Evolutionary conservation across 2,888 invertebrate species (phyloP).

Genomic region (Polydrusus cervinus): DNA sequence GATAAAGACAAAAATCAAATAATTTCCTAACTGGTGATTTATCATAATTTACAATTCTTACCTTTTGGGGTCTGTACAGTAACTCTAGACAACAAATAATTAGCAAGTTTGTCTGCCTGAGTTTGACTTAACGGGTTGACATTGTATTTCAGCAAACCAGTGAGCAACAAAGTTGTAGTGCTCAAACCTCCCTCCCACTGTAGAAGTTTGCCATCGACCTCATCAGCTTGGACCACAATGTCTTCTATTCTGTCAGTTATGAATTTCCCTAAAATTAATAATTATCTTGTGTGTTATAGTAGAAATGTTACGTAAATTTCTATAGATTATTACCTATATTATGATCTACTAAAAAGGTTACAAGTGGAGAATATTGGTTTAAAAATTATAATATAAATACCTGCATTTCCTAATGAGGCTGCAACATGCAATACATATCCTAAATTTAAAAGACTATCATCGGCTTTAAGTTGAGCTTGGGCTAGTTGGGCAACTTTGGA

Average conservation of each 20-base stretch:
- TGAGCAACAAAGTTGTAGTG: slow-evolving; percentile 79
- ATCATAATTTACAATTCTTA: slow-evolving; percentile 2
- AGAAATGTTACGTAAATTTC: too few relatives aligned
- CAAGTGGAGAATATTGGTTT: too few relatives aligned
- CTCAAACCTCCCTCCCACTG: slow-evolving; percentile 95
- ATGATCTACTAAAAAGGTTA: too few relatives aligned
- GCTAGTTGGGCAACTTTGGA: slow-evolving; percentile 83
- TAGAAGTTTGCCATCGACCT: slow-evolving; percentile 87
- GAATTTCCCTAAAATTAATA: slow-evolving; percentile 75
- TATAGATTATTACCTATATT: too few relatives aligned
- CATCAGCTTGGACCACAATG: slow-evolving; percentile 95
- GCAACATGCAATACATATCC: slow-evolving; percentile 90
- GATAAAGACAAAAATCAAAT: not conserved
- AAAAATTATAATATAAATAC: slow-evolving; percentile 67
- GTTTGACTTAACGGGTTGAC: slow-evolving; percentile 82
- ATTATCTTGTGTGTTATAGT: too few relatives aligned
- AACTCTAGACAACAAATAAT: slow-evolving; percentile 89
- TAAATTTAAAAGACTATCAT: slow-evolving; percentile 83
- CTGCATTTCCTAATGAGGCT: slow-evolving; percentile 78
- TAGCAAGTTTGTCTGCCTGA: slow-evolving; percentile 88
- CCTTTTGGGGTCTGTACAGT: slow-evolving; percentile 92
- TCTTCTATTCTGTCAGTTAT: slow-evolving; percentile 89
- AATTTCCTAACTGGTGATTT: not conserved
- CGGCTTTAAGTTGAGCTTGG: slow-evolving; percentile 86
- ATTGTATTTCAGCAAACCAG: slow-evolving; percentile 73